Percentiles rank a stretch among this genome's conserved stretches.
Evolutionary conservation across 2,888 invertebrate genomes (phyloP).

Genomic region (Catotricha subobsoleta): DNA sequence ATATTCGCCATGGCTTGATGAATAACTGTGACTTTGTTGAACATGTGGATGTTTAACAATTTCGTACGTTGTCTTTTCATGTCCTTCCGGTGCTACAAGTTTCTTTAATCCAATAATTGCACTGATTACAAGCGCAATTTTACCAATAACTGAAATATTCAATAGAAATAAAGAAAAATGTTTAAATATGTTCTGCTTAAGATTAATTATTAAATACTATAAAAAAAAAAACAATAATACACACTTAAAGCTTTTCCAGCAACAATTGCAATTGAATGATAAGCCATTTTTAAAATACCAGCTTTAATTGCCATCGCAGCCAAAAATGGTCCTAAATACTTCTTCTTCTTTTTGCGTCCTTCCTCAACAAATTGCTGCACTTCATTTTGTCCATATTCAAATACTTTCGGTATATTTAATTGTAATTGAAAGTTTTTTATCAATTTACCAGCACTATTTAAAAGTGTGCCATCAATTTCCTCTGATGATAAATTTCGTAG

Average conservation of each 20-base stretch:
- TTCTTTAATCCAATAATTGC: constrained; percentile 68
- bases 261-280: constrained; percentile 53
- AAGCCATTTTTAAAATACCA: constrained; percentile 52
- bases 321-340: constrained; percentile 46
- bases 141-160: constrained; percentile 48
- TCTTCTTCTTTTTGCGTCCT: constrained; percentile 43
- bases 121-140: constrained; percentile 62
- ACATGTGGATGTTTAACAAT: constrained; percentile 75
- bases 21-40: constrained; percentile 58
- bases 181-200: too few species aligned
- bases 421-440: constrained; percentile 41
- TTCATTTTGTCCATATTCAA: constrained; percentile 29
- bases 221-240: background rate
- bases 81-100: constrained; percentile 46
- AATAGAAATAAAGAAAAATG: too few species aligned
- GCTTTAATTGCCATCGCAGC: constrained; percentile 53
- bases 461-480: constrained; percentile 40
- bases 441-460: constrained; percentile 37
- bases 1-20: constrained; percentile 44
- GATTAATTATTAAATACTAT: background rate
- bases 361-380: constrained; percentile 26
- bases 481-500: constrained; percentile 40
- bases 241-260: constrained; percentile 54
- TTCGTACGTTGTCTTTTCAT: constrained; percentile 67
- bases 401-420: constrained; percentile 31